These are phyloP conservation scores for Drosophila stalkeri DNA, from an alignment of 2,888 invertebrate species.

Conservation along the genomic window DNA sequence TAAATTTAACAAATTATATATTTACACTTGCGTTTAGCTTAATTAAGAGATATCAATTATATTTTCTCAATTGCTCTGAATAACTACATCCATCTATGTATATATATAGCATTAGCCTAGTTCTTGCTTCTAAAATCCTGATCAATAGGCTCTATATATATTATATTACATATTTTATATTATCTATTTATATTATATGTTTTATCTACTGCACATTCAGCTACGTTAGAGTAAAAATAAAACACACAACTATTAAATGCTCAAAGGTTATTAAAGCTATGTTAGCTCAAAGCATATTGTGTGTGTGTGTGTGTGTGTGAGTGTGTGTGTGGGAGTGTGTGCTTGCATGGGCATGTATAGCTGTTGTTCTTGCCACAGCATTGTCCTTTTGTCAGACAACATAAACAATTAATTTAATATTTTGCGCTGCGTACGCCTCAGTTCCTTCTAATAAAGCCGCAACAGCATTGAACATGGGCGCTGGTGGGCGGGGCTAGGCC, in stretches of 20 bases:
- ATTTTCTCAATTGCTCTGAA: too few species aligned
- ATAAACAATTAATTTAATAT: slow-evolving; percentile 47
- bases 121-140: too few species aligned
- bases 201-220: background rate
- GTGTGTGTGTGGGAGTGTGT: background rate
- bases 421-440: slow-evolving; percentile 18
- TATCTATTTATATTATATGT: too few species aligned
- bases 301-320: background rate
- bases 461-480: slow-evolving; percentile 5
- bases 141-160: too few species aligned
- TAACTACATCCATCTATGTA: too few species aligned
- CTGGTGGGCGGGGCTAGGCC: background rate
- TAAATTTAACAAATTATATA: too few species aligned
- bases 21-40: too few species aligned
- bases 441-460: slow-evolving; percentile 31
- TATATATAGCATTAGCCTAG: too few species aligned
- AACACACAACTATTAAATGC: background rate
- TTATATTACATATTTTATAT: too few species aligned
- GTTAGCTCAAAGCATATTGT: background rate
- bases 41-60: too few species aligned
- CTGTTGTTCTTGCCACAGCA: slow-evolving; percentile 16
- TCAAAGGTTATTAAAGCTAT: slow-evolving; percentile 1
- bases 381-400: slow-evolving; percentile 30
- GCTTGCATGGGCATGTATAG: background rate
- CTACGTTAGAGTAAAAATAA: background rate